These are phyloP conservation scores for Micropoecilia bifurca DNA, from an alignment of 2,797 vertebrate species.

Conservation along the genomic window DNA sequence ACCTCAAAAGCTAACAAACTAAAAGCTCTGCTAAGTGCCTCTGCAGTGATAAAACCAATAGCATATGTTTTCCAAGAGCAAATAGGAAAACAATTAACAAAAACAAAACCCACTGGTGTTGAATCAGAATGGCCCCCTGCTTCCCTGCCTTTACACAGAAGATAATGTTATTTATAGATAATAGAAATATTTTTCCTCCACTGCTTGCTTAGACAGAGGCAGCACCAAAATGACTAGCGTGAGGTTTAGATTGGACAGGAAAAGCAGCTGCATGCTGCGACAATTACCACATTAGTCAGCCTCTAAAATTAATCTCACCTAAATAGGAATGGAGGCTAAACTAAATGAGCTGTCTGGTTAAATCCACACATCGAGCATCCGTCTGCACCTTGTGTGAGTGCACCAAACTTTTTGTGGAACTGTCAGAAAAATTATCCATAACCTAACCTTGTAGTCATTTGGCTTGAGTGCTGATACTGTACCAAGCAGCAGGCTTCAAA, in stretches of 20 bases:
- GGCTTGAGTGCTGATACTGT: background rate
- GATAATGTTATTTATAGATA: constrained; percentile 43
- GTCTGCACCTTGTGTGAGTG: constrained; percentile 12
- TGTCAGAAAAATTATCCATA: constrained; percentile 1
- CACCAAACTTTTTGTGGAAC: constrained; percentile 8
- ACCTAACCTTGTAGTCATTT: constrained; percentile 10
- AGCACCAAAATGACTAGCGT: constrained; percentile 38
- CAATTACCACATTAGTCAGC: constrained; percentile 65
- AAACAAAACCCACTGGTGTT: constrained; percentile 43
- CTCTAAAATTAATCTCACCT: constrained; percentile 65
- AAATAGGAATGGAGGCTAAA: constrained; percentile 55
- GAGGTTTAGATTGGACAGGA: constrained; percentile 53
- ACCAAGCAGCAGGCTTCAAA: background rate
- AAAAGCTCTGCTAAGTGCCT: constrained; percentile 45
- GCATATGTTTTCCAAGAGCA: constrained; percentile 28
- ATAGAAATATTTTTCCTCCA: constrained; percentile 10
- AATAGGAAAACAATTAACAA: constrained; percentile 54
- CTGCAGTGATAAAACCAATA: constrained; percentile 33
- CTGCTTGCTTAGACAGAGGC: constrained; percentile 4
- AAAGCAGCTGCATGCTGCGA: constrained; percentile 61
- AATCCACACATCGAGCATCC: constrained; percentile 24
- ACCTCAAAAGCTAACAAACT: constrained; percentile 38
- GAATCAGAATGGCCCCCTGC: constrained; percentile 32
- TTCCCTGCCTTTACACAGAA: constrained; percentile 34
- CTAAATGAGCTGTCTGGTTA: constrained; percentile 60